These are phyloP conservation scores for Elephantulus edwardii DNA, from an alignment of 2,113 vertebrate genomes.

Conservation along the genomic window DNA sequence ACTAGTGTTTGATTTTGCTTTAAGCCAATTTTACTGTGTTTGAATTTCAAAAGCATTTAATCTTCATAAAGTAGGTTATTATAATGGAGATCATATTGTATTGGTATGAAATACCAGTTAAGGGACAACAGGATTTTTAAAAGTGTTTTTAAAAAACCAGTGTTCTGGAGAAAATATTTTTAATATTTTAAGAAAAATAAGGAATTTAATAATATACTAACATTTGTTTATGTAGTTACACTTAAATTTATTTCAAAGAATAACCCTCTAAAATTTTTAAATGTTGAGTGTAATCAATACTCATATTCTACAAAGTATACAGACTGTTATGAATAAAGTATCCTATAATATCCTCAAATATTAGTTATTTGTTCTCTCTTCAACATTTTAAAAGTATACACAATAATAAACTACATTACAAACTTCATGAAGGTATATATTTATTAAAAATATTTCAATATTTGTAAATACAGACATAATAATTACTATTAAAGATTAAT, in stretches of 20 bases:
- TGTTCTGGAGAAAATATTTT: slow-evolving; percentile 12
- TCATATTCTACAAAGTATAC: not conserved
- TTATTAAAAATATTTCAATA: not conserved
- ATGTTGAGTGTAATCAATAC: not conserved
- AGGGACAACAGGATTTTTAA: slow-evolving; percentile 76
- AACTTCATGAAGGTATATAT: not conserved
- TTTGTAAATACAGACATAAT: not conserved
- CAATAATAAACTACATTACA: not conserved
- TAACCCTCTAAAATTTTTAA: not conserved
- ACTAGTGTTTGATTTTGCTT: slow-evolving; percentile 89
- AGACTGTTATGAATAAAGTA: not conserved
- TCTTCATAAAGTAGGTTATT: slow-evolving; percentile 91
- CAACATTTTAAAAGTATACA: not conserved
- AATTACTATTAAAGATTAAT: not conserved
- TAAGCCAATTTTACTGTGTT: slow-evolving; percentile 90
- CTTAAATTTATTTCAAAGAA: not conserved
- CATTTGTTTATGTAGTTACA: not conserved
- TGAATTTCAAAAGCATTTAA: slow-evolving; percentile 91
- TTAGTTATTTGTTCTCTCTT: not conserved
- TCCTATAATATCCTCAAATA: not conserved
- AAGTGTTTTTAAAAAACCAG: too few relatives aligned
- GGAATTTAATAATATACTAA: not conserved
- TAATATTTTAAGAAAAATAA: slow-evolving; percentile 14
- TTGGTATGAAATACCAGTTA: slow-evolving; percentile 77
- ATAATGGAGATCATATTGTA: slow-evolving; percentile 88